Evolutionary conservation across 2,113 vertebrate genomes (phyloP), one percentile per base, ranked within the genome.

Genomic region (Fregata magnificens): DNA sequence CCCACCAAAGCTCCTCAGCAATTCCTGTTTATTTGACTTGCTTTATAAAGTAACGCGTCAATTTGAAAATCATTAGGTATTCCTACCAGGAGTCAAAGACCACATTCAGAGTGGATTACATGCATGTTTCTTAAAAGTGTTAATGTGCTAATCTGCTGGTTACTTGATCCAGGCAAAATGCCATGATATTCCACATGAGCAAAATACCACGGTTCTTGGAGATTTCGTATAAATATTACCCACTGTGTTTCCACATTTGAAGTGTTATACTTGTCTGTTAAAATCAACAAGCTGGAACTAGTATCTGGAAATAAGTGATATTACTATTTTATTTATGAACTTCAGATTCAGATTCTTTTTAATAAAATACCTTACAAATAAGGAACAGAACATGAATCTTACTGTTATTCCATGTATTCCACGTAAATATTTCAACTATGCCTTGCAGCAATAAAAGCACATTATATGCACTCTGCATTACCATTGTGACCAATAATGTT

Each of bases 61-160:
- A 95, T 97, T 97, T 97, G 97, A 97, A 98, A 98, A 97, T 97
- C 96, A 97, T 98, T 98, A 98, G 97, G 93, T 97, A 97, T 98
- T 98, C 96, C 95, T 98, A 96, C 95, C 96, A 98, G 94, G 96
- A 98, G 96, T 98, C 96, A 98, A 98, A 98, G 98, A 98, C 97
- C 97, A 98, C 98, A 98, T 98, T 98, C 97, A 98, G 97, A 98
- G 97, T 87, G 97, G 97, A 98, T 98, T 98, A 97, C 91, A 98
- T 25, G 97, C 98, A 95, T 98, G 97, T 98, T 98, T 98, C 96
- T 94, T 96, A 96, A 97, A 98, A 99, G 99, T 98, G 99, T 99
- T 99, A 99, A 99, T 99, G 99, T 99, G 99, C 98, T 99, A 99
- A 99, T 99, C 99, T 99, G 98, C 98, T 99, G 98, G 99, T 99